phyloP scores from a whole-genome alignment of 2,797 vertebrate species.

The Mormyrops boulengeri region DNA sequence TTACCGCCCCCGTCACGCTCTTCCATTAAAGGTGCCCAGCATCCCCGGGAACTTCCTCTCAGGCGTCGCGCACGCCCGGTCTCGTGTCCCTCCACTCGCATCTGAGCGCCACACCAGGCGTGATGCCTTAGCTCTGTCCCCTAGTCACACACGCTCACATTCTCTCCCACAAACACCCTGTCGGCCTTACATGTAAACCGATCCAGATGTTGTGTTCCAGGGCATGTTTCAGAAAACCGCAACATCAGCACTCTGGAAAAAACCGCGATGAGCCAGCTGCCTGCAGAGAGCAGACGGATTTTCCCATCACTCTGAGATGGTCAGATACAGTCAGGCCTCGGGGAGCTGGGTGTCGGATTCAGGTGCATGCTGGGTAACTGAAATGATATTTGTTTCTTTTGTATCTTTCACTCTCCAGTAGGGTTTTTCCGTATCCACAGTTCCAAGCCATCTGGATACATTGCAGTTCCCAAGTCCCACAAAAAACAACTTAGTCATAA shows the following conservation, averaged over 20 bases:
- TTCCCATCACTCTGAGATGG: conserved; percentile 8
- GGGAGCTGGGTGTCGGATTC: not conserved
- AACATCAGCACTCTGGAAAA: conserved; percentile 10
- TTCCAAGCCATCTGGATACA: not conserved
- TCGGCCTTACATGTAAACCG: not conserved
- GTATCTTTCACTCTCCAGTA: not conserved
- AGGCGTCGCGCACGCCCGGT: not conserved
- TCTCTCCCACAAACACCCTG: not conserved
- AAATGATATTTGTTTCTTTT: not conserved
- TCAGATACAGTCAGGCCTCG: not conserved
- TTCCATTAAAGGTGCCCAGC: not conserved
- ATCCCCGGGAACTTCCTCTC: not conserved
- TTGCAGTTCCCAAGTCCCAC: not conserved
- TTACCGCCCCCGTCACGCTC: not conserved
- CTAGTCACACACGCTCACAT: not conserved
- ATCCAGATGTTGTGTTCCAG: conserved; percentile 15
- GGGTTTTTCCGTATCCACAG: not conserved
- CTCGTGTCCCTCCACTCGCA: not conserved
- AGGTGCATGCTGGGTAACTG: conserved; percentile 8
- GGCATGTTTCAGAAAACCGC: not conserved
- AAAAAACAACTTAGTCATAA: not conserved
- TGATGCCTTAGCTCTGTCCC: not conserved
- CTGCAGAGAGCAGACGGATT: not conserved
- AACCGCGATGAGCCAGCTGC: not conserved
- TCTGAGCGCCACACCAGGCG: not conserved